Evolutionary conservation across 2,888 invertebrate species (phyloP).

Genomic region (Nephrotoma flavescens): DNA sequence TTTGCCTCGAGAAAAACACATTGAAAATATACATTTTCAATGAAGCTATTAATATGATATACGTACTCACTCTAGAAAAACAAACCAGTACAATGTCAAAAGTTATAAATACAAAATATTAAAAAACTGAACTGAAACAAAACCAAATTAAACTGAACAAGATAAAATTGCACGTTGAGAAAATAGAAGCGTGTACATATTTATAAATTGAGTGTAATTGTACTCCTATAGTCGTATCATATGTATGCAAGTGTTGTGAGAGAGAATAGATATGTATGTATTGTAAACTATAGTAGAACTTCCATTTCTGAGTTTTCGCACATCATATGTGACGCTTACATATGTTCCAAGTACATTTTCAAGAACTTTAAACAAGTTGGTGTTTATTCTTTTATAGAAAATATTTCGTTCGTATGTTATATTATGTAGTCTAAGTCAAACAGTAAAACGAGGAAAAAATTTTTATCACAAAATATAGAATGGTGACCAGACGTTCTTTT

Average conservation of each 20-base stretch:
- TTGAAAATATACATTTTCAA: neutral
- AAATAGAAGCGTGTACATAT: neutral
- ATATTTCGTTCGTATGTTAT: no score
- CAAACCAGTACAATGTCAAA: neutral
- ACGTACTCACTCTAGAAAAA: neutral
- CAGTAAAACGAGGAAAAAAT: no score
- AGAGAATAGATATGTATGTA: neutral
- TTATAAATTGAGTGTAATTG: neutral
- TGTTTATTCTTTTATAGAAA: neutral
- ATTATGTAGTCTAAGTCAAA: no score
- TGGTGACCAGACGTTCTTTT: no score
- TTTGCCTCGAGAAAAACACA: neutral
- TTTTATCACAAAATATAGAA: no score
- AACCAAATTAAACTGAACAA: neutral
- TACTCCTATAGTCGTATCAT: no score
- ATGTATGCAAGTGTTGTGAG: neutral
- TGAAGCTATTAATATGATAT: neutral
- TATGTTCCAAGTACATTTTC: neutral
- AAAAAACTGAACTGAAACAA: neutral
- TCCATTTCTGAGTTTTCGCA: neutral
- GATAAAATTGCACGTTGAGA: neutral
- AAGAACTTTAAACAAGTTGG: neutral
- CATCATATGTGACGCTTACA: neutral
- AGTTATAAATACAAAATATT: neutral
- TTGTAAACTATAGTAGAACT: neutral